These are phyloP conservation scores for Channa argus DNA, from an alignment of 2,113 vertebrate species.

Conservation along the genomic window DNA sequence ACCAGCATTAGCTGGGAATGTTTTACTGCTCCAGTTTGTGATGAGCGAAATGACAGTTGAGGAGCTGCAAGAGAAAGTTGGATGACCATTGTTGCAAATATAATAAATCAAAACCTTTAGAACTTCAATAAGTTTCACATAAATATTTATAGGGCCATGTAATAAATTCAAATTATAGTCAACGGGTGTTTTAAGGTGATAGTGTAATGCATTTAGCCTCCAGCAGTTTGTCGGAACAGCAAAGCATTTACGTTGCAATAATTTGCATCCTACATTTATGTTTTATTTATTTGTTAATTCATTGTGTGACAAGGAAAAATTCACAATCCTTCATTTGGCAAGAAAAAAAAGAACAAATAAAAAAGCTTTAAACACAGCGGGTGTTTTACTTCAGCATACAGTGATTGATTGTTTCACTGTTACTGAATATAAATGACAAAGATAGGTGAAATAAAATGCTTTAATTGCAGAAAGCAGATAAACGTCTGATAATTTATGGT, in stretches of 20 bases:
- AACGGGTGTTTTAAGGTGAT: slow-evolving; percentile 6
- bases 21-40: background rate
- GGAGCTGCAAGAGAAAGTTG: background rate
- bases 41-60: background rate
- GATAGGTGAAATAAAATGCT: no score
- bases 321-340: slow-evolving; percentile 12
- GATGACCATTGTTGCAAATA: background rate
- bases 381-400: slow-evolving; percentile 21
- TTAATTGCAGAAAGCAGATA: no score
- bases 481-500: no score
- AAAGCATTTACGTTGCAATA: slow-evolving; percentile 10
- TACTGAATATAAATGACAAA: slow-evolving; percentile 23
- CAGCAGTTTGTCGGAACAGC: slow-evolving; percentile 12
- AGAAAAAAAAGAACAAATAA: background rate
- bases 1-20: background rate
- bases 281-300: background rate
- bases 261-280: slow-evolving; percentile 1
- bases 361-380: background rate
- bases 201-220: slow-evolving; percentile 17
- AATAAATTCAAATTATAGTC: background rate
- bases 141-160: background rate
- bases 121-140: background rate
- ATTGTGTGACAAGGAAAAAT: background rate
- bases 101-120: background rate
- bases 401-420: slow-evolving; percentile 39